Conservation (phyloP, 2,797 vertebrate genomes). For the Melopsittacus undulatus region DNA sequence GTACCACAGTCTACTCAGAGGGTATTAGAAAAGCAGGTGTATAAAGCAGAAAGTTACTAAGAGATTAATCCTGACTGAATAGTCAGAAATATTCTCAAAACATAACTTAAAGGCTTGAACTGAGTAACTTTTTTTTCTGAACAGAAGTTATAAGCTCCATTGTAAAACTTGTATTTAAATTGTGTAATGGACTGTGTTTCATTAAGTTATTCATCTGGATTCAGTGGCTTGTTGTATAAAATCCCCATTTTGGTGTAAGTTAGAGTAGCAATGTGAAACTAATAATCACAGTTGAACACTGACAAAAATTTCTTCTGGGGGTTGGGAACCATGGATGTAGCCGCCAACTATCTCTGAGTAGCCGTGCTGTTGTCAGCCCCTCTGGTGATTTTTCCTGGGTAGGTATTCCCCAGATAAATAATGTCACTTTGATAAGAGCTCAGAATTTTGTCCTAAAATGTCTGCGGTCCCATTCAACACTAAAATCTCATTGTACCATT, state of each 20-base stretch:
- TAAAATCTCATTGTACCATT: not conserved
- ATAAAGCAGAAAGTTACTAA: not conserved
- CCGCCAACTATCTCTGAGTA: not conserved
- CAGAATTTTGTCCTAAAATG: not conserved
- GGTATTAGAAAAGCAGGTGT: not conserved
- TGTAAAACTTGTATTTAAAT: not conserved
- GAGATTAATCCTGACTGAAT: not conserved
- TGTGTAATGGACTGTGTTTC: not conserved
- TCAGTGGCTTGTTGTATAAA: not conserved
- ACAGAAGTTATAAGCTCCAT: not conserved
- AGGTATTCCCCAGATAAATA: not conserved
- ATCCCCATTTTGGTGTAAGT: not conserved
- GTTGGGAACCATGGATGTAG: not conserved
- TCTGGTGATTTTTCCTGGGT: not conserved
- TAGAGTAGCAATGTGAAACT: not conserved
- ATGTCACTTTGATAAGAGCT: not conserved
- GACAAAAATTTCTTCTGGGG: not conserved
- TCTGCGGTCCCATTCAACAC: fast-evolving
- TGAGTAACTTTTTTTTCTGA: not conserved
- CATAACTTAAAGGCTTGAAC: not conserved
- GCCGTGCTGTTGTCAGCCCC: not conserved
- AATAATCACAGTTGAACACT: not conserved
- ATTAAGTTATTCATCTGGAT: not conserved
- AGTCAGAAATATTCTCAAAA: not conserved
- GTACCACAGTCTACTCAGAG: not conserved